phyloP scores from a whole-genome alignment of 2,797 vertebrate genomes.

The Bovichtus variegatus region DNA sequence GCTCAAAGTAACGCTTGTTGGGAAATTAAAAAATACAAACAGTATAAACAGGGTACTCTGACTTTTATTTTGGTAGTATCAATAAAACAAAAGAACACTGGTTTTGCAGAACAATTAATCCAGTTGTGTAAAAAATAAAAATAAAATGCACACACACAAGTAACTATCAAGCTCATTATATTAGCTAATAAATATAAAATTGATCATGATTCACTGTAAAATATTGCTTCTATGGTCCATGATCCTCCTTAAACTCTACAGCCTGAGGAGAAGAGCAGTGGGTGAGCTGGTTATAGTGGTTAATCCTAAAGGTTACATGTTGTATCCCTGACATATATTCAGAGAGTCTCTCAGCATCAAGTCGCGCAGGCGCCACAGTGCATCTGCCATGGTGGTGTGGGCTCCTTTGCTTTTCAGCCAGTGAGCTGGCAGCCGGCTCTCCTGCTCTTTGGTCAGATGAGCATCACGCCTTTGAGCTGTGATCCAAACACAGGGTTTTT shows the following conservation, averaged over 20 bases:
- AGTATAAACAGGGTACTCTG: slow-evolving; percentile 15
- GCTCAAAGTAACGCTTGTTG: not conserved
- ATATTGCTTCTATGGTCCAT: slow-evolving; percentile 82
- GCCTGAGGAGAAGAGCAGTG: slow-evolving; percentile 65
- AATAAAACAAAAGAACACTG: slow-evolving; percentile 57
- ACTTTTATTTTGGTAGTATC: slow-evolving; percentile 75
- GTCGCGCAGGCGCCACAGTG: slow-evolving; percentile 96
- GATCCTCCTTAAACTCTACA: slow-evolving; percentile 46
- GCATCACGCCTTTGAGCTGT: slow-evolving; percentile 93
- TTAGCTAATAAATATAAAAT: slow-evolving; percentile 85
- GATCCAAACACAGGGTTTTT: slow-evolving; percentile 36
- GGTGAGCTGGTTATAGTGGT: slow-evolving; percentile 71
- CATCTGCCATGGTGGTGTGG: slow-evolving; percentile 97
- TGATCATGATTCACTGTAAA: slow-evolving; percentile 75
- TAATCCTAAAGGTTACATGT: slow-evolving; percentile 91
- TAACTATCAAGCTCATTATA: slow-evolving; percentile 69
- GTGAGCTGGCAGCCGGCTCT: slow-evolving; percentile 95
- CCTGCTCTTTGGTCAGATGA: slow-evolving; percentile 96
- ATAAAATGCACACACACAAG: slow-evolving; percentile 69
- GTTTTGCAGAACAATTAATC: slow-evolving; percentile 65
- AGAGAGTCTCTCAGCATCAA: slow-evolving; percentile 97
- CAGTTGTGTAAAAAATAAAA: slow-evolving; percentile 72
- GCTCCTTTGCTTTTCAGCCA: slow-evolving; percentile 99
- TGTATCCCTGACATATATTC: slow-evolving; percentile 96
- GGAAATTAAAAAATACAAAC: not conserved